Evolutionary conservation across 2,888 invertebrate genomes (phyloP), one percentile per base, ranked within the genome.

Genomic region (Aspidiotus destructor): DNA sequence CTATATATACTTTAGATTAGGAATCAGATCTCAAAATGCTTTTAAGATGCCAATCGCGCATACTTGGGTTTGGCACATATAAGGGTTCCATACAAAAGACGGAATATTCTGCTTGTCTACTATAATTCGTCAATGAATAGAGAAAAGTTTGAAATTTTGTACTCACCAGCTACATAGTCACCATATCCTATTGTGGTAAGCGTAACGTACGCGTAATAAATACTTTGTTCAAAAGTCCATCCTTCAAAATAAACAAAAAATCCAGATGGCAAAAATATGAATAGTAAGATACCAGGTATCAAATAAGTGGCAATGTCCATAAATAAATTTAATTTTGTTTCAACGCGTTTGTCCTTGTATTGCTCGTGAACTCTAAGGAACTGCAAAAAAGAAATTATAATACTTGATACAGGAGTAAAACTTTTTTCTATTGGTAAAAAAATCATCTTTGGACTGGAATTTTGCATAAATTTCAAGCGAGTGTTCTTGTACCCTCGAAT

Each of bases 131-230:
- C 28, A 28, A 28, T 28, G 2, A 28, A 28, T 28, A 3, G 28
- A 3, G 28, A 28, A 28, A 28, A 28, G 28, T 28, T 48, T 6
- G 6, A n/a, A 6, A 11, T n/a, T 1, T 13, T 6, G 54, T 68
- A 65, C 73, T 74, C 79, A 89, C 90, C 89, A 77, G 93, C 92
- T 42, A 94, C 92, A 75, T 85, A 85, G 77, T 94, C 94, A n/a
- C 94, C 94, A 77, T 93, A 94, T 53, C 93, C 93, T 72, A 94
- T 93, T 6, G 92, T 92, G 3, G 91, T 88, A 11, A 90, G 81
- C 0, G 91, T 90, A 13, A 92, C 89, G 76, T 90, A 93, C 17
- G 91, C 87, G 75, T 89, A 94, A 77, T 93, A 94, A 55, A 93
- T 82, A 0, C 92, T 84, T 55, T 90, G 86, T 9, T 89, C 84